phyloP scores from a whole-genome alignment of 1,140 invertebrate genomes.

The Bombyx mori region ASM3026992v2 NC_085116.1:9434501-9435000 shows the following conservation, averaged over 20 bases:
- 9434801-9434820: too few relatives aligned
- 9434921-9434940: conserved; percentile 30
- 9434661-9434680: conserved; percentile 35
- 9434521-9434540: conserved; percentile 40
- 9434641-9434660: conserved; percentile 67
- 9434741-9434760: too few relatives aligned
- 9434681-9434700: too few relatives aligned
- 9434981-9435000: conserved; percentile 21
- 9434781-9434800: too few relatives aligned
- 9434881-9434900: conserved; percentile 51
- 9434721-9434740: too few relatives aligned
- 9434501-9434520: too few relatives aligned
- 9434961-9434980: conserved; percentile 25
- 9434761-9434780: too few relatives aligned
- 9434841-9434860: not conserved
- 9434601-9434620: conserved; percentile 17
- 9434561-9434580: conserved; percentile 43
- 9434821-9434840: too few relatives aligned
- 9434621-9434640: conserved; percentile 39
- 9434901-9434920: conserved; percentile 36
- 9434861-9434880: conserved; percentile 30
- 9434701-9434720: too few relatives aligned
- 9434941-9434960: conserved; percentile 29
- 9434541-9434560: conserved; percentile 50
- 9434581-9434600: conserved; percentile 47